phyloP scores from a whole-genome alignment of 2,888 invertebrate genomes.

The Bellardia bayeri region DNA sequence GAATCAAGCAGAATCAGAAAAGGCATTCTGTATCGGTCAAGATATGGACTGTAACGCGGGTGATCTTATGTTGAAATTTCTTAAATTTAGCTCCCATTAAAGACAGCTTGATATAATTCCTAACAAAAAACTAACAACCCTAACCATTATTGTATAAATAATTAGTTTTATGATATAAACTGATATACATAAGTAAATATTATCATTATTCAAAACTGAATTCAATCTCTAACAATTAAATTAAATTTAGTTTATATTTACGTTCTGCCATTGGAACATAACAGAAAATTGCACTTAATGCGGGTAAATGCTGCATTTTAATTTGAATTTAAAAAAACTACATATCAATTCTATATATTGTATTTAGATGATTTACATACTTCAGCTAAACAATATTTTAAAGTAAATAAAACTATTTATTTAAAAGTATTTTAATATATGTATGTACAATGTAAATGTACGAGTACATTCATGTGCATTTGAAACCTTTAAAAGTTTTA shows the following conservation, averaged over 20 bases:
- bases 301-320: conserved; percentile 1
- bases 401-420: conserved; percentile 28
- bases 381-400: background rate
- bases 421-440: conserved; percentile 15
- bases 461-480: background rate
- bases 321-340: background rate
- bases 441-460: no score
- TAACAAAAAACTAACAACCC: no score
- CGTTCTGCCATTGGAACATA: background rate
- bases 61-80: no score
- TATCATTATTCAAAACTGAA: no score
- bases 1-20: no score
- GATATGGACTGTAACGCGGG: no score
- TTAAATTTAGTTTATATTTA: background rate
- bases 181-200: no score
- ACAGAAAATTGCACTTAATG: background rate
- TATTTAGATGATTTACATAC: conserved; percentile 17
- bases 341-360: conserved; percentile 11
- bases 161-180: no score
- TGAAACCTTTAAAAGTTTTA: conserved; percentile 1
- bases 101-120: no score
- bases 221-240: background rate
- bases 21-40: no score
- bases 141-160: no score
- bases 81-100: no score